These are phyloP conservation scores for Sinotaia quadrata DNA, from an alignment of 2,888 invertebrate genomes.

Conservation along the genomic window DNA sequence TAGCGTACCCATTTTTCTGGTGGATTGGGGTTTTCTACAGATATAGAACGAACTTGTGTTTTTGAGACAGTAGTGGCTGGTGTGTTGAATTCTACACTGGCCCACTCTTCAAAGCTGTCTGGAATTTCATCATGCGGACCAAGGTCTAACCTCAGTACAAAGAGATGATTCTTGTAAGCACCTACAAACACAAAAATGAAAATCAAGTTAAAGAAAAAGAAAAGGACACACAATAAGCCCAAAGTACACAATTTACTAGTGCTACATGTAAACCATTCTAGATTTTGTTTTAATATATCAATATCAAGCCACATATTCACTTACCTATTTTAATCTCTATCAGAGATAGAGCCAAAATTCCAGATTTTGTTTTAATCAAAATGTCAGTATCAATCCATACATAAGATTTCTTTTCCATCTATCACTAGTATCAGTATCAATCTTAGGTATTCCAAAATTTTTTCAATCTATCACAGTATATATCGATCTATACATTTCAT, in stretches of 20 bases:
- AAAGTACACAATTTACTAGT: background rate
- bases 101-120: constrained; percentile 88
- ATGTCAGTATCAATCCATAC: too few species aligned
- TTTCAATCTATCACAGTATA: too few species aligned
- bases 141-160: constrained; percentile 93
- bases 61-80: constrained; percentile 88
- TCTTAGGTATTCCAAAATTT: too few species aligned
- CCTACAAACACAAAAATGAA: constrained; percentile 76
- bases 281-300: too few species aligned
- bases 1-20: constrained; percentile 99
- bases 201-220: background rate
- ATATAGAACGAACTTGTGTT: constrained; percentile 91
- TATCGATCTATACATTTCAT: too few species aligned
- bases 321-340: too few species aligned
- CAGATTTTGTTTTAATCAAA: too few species aligned
- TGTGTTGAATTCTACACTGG: constrained; percentile 98
- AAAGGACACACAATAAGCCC: background rate
- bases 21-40: constrained; percentile 78
- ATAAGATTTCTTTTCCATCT: too few species aligned
- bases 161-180: constrained; percentile 97
- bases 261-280: too few species aligned
- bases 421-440: too few species aligned
- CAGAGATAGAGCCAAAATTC: too few species aligned
- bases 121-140: constrained; percentile 98
- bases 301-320: too few species aligned